Evolutionary conservation across 2,113 vertebrate genomes (phyloP).

Genomic region (Argyrosomus japonicus): DNA sequence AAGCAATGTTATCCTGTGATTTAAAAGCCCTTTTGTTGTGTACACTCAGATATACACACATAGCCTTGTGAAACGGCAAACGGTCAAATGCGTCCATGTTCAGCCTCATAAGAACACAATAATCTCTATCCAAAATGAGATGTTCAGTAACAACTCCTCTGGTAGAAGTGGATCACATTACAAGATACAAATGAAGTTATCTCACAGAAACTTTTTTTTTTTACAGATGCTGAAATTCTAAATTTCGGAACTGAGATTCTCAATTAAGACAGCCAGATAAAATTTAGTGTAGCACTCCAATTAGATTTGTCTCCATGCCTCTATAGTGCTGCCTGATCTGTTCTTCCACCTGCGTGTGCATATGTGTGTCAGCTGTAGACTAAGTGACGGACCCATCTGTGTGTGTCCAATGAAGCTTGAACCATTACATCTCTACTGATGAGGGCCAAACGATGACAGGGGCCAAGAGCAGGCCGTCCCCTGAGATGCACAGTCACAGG

Average conservation of each 20-base stretch:
- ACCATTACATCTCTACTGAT: conserved; percentile 69
- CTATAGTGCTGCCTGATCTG: neutral
- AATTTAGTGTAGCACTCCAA: neutral
- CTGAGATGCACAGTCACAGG: conserved; percentile 40
- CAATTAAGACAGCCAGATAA: neutral
- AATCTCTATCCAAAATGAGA: neutral
- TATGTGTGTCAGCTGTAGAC: conserved; percentile 30
- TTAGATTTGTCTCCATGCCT: neutral
- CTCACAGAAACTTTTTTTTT: neutral
- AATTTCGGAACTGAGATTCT: neutral
- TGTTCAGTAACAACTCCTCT: neutral
- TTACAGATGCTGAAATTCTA: neutral
- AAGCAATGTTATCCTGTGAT: conserved; percentile 44
- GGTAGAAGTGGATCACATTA: neutral
- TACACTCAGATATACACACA: conserved; percentile 18
- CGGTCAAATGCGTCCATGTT: neutral
- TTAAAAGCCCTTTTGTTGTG: conserved; percentile 26
- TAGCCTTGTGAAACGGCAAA: conserved; percentile 16
- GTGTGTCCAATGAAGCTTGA: conserved; percentile 68
- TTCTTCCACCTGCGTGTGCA: conserved; percentile 41
- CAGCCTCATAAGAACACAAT: neutral
- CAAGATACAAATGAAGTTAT: neutral
- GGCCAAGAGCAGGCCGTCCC: conserved; percentile 41
- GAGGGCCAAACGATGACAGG: conserved; percentile 32
- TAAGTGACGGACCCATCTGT: conserved; percentile 68